Conservation (phyloP, 2,113 vertebrate species). For the Agapornis roseicollis region DNA sequence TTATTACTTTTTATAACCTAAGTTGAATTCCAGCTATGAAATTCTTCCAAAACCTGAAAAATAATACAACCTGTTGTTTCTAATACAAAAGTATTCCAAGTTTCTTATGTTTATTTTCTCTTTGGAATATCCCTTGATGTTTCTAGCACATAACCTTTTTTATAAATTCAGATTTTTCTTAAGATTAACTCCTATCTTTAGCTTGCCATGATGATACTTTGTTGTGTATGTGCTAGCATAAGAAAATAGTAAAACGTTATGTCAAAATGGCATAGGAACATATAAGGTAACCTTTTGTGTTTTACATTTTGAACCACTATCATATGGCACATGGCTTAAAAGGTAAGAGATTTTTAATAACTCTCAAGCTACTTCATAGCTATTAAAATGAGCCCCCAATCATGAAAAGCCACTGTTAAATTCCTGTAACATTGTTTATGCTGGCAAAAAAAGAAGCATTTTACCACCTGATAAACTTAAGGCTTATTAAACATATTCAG, state of each 20-base stretch:
- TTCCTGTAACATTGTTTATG: neutral
- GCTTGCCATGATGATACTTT: neutral
- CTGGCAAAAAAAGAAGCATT: neutral
- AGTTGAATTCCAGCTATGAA: neutral
- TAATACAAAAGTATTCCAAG: neutral
- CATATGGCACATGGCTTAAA: conserved; percentile 57
- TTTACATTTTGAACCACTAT: neutral
- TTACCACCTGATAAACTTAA: neutral
- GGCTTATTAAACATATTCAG: neutral
- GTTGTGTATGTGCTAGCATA: neutral
- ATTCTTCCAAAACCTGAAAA: neutral
- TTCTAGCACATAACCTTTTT: neutral
- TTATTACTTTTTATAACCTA: neutral
- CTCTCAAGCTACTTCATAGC: conserved; percentile 44
- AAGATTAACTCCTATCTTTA: neutral
- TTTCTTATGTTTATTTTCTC: neutral
- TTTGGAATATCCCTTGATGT: neutral
- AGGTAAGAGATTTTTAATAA: conserved; percentile 54
- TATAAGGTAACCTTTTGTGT: neutral
- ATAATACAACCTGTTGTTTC: neutral
- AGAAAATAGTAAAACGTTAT: neutral
- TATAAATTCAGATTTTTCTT: conserved; percentile 7
- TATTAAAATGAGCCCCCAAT: conserved; percentile 54
- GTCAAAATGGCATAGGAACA: conserved; percentile 21
- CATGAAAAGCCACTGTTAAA: conserved; percentile 8